These are phyloP conservation scores for Drosophila littoralis DNA, from an alignment of 1,140 invertebrate genomes.

Conservation along the genomic window DNA sequence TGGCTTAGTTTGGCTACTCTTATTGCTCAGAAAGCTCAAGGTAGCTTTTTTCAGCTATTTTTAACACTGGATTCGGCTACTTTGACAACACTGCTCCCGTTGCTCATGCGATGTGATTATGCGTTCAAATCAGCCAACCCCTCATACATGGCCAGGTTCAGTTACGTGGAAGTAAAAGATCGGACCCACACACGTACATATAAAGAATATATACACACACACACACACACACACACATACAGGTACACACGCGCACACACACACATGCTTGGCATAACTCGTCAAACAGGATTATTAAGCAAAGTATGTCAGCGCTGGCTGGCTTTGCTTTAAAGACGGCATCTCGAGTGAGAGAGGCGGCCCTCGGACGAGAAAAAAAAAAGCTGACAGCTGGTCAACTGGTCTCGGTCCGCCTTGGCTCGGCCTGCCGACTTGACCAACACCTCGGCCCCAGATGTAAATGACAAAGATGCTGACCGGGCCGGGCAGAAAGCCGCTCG, in stretches of 20 bases:
- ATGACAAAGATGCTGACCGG: neutral
- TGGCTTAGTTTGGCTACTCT: too few species aligned
- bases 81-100: too few species aligned
- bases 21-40: too few species aligned
- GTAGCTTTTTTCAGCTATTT: too few species aligned
- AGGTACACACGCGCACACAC: slow-evolving; percentile 3
- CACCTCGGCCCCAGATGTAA: slow-evolving; percentile 9
- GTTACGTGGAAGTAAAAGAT: slow-evolving; percentile 77
- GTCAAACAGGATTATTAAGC: slow-evolving; percentile 83
- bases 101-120: slow-evolving; percentile 4
- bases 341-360: slow-evolving; percentile 27
- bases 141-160: slow-evolving; percentile 69
- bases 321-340: slow-evolving; percentile 34
- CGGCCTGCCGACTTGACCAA: neutral
- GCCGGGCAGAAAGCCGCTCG: slow-evolving; percentile 1
- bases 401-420: slow-evolving; percentile 23
- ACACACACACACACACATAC: slow-evolving; percentile 1
- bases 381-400: slow-evolving; percentile 69
- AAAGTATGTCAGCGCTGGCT: slow-evolving; percentile 71
- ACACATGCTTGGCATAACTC: slow-evolving; percentile 53
- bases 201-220: neutral
- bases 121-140: slow-evolving; percentile 24
- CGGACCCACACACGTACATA: slow-evolving; percentile 31
- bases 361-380: slow-evolving; percentile 47
- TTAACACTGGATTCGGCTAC: too few species aligned